A percentile compares a stretch with the other conserved stretches of the same genome.
Conservation (phyloP, 2,888 invertebrate species). For the Trissoscelio sp. region DNA sequence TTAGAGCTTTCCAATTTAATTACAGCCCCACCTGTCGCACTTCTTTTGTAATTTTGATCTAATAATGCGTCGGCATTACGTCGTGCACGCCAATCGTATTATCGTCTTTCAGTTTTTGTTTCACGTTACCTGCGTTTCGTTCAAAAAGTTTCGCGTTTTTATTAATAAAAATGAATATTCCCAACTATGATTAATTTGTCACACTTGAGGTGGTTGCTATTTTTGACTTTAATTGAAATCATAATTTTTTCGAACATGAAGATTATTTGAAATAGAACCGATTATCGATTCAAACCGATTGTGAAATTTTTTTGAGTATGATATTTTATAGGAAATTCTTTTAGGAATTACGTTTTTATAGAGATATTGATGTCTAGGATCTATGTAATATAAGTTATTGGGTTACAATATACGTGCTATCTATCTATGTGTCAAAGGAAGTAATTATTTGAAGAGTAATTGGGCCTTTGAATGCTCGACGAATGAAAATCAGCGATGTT, state of each 20-base stretch:
- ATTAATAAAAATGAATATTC: conserved; percentile 14
- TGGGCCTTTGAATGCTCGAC: conserved; percentile 32
- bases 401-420: conserved; percentile 9
- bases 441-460: conserved; percentile 46
- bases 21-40: conserved; percentile 10
- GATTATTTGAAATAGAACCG: conserved; percentile 23
- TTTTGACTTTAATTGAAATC: conserved; percentile 35
- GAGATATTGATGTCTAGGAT: not conserved
- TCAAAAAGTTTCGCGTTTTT: not conserved
- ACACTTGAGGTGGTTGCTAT: conserved; percentile 21
- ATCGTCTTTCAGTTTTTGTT: conserved; percentile 1
- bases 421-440: conserved; percentile 46
- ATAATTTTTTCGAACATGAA: not conserved
- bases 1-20: conserved; percentile 59
- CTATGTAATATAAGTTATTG: conserved; percentile 34
- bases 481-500: conserved; percentile 4
- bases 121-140: not conserved
- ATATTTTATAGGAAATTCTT: not conserved
- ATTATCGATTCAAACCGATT: conserved; percentile 29
- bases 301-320: not conserved
- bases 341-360: not conserved
- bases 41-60: conserved; percentile 45
- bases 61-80: conserved; percentile 32
- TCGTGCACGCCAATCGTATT: conserved; percentile 4
- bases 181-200: conserved; percentile 9